A percentile compares a stretch with the other conserved stretches of the same genome.
phyloP scores from a whole-genome alignment of 2,797 vertebrate species.

The Cirrhinus mrigala region DNA sequence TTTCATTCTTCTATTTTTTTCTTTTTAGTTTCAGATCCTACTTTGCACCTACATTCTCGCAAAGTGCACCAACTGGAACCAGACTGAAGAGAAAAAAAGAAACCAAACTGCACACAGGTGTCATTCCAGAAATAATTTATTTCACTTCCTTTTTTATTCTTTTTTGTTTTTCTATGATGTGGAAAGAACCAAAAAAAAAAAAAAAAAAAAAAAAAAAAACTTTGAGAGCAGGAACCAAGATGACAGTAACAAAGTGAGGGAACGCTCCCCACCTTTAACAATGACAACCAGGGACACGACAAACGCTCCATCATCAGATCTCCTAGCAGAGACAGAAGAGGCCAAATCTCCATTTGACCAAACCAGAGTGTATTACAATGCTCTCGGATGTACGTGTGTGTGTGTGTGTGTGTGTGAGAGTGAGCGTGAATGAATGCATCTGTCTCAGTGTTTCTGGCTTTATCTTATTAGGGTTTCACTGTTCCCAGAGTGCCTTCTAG shows the following conservation, averaged over 20 bases:
- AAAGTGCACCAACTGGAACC: neutral
- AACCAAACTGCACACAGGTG: conserved; percentile 30
- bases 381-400: conserved; percentile 8
- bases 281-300: conserved; percentile 46
- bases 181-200: conserved; percentile 79
- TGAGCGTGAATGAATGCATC: neutral
- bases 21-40: neutral
- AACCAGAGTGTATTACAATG: conserved; percentile 55
- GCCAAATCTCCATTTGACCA: conserved; percentile 32
- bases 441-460: conserved; percentile 55
- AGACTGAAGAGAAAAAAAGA: neutral
- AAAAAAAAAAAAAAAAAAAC: conserved; percentile 57
- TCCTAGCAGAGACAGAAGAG: conserved; percentile 33
- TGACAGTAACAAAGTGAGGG: conserved; percentile 80
- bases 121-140: conserved; percentile 73
- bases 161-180: conserved; percentile 83
- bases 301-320: conserved; percentile 49
- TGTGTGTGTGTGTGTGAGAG: neutral
- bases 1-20: neutral
- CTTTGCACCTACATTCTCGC: neutral
- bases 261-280: conserved; percentile 55
- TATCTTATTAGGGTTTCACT: conserved; percentile 69
- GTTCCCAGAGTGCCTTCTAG: conserved; percentile 57
- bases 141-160: conserved; percentile 82
- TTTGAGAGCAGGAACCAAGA: conserved; percentile 82